Conservation (phyloP, 2,888 invertebrate species). For the Sympetrum striolatum region DNA sequence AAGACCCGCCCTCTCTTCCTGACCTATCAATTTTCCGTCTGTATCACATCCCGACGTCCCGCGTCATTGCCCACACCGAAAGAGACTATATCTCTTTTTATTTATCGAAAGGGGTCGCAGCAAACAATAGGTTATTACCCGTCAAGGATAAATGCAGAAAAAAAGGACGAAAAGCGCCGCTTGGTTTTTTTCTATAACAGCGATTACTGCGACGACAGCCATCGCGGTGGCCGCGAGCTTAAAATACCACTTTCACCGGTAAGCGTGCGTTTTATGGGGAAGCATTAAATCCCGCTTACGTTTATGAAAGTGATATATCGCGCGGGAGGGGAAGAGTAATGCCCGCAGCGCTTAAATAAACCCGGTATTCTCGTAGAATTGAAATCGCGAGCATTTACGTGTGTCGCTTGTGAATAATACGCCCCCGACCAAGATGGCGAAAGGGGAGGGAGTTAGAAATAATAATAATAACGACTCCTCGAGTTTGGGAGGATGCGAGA, state of each 20-base stretch:
- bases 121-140: background rate
- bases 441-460: background rate
- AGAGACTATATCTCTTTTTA: background rate
- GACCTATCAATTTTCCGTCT: background rate
- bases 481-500: background rate
- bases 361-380: background rate
- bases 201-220: background rate
- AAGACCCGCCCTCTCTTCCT: background rate
- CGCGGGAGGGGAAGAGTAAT: background rate
- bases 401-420: background rate
- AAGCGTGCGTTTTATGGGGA: background rate
- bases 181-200: background rate
- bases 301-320: background rate
- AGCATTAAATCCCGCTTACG: slow-evolving; percentile 5
- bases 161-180: background rate
- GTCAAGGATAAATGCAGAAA: background rate
- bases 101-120: background rate
- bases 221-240: background rate
- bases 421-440: background rate
- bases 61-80: background rate
- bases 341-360: background rate
- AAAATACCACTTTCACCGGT: background rate
- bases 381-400: background rate
- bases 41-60: background rate
- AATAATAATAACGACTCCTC: background rate